A percentile compares a stretch with the other conserved stretches of the same genome.
phyloP scores from a whole-genome alignment of 2,797 vertebrate genomes.

The Chanos chanos region DNA sequence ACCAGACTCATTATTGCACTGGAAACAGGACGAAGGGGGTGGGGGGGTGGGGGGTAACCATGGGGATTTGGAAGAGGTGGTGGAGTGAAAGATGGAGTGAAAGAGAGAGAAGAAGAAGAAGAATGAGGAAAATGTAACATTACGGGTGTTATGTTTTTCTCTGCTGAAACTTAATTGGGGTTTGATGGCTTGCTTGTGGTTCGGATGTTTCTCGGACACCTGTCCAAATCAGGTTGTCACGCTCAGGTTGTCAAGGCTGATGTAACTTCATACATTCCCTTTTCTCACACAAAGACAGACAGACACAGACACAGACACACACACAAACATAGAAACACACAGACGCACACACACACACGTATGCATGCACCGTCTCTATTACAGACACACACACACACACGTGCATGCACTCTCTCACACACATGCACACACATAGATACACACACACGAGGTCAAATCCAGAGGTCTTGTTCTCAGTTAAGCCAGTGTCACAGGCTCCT shows the following conservation, averaged over 20 bases:
- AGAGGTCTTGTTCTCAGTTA: too few species aligned
- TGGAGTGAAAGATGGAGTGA: not conserved
- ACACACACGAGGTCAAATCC: too few species aligned
- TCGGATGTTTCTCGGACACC: not conserved
- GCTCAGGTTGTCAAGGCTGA: not conserved
- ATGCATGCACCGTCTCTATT: too few species aligned
- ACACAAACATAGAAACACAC: too few species aligned
- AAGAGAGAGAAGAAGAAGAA: not conserved
- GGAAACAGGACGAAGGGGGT: conserved; percentile 8
- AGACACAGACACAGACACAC: not conserved
- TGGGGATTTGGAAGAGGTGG: not conserved
- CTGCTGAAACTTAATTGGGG: too few species aligned
- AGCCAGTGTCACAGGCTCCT: too few species aligned
- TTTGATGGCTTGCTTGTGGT: not conserved
- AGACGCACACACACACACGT: too few species aligned
- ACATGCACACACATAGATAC: too few species aligned
- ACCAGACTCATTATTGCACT: conserved; percentile 38
- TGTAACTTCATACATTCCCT: not conserved
- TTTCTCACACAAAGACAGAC: not conserved
- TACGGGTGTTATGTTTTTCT: not conserved
- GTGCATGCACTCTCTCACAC: too few species aligned
- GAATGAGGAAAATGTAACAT: not conserved
- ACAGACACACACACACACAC: too few species aligned
- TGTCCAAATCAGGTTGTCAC: too few species aligned
- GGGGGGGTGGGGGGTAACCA: not conserved